phyloP scores from a whole-genome alignment of 2,888 invertebrate species.

The Fissipunctia ypsillon region DNA sequence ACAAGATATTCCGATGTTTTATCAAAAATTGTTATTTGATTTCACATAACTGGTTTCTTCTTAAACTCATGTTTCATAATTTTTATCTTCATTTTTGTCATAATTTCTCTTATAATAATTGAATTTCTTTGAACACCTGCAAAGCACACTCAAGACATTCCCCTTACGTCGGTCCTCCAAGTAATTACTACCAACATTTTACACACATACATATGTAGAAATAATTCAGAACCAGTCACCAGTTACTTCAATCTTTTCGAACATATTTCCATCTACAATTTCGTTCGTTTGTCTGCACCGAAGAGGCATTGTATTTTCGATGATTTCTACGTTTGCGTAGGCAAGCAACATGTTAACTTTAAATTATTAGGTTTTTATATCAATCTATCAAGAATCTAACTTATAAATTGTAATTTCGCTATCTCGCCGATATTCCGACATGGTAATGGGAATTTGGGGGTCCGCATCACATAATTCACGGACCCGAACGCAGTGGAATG shows the following conservation, averaged over 20 bases:
- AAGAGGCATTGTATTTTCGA: constrained; percentile 42
- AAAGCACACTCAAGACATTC: constrained; percentile 28
- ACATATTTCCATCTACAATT: constrained; percentile 33
- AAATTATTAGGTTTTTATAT: constrained; percentile 46
- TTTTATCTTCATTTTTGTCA: constrained; percentile 15
- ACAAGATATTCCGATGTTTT: background rate
- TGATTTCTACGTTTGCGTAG: constrained; percentile 24
- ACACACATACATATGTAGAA: constrained; percentile 36
- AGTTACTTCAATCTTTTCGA: constrained; percentile 43
- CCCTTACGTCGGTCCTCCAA: constrained; percentile 40
- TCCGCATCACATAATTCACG: constrained; percentile 70
- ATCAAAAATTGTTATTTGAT: background rate
- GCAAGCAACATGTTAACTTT: constrained; percentile 37
- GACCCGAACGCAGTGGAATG: constrained; percentile 71
- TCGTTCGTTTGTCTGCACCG: too few relatives aligned
- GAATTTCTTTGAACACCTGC: constrained; percentile 39
- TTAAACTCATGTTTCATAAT: background rate
- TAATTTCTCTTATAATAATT: constrained; percentile 44
- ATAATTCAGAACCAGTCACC: constrained; percentile 35
- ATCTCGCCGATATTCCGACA: constrained; percentile 68
- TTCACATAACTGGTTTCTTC: background rate
- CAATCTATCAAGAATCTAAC: constrained; percentile 31
- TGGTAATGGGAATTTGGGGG: constrained; percentile 67
- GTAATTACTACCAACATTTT: constrained; percentile 62
- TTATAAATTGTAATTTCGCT: constrained; percentile 63